Conservation (phyloP, 1,140 invertebrate genomes). For the Drosophila kohkoa region DNA sequence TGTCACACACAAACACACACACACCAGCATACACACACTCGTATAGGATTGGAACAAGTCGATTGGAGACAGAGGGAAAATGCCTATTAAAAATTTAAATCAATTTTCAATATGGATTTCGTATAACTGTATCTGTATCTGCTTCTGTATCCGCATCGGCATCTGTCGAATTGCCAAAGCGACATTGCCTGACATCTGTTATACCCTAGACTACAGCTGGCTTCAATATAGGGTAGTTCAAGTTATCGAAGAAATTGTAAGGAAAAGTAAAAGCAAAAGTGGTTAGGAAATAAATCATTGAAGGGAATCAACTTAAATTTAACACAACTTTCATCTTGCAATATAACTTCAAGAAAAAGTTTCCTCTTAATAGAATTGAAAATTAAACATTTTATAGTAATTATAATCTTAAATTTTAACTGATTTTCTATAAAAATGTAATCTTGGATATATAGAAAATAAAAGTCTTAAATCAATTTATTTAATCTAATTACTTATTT, state of each 20-base stretch:
- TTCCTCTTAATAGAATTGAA: no score
- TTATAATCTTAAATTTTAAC: no score
- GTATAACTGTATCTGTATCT: constrained; percentile 53
- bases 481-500: no score
- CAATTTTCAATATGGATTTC: constrained; percentile 81
- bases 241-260: background rate
- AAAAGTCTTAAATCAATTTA: no score
- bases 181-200: constrained; percentile 61
- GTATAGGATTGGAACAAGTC: background rate
- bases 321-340: no score
- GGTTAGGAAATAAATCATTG: no score
- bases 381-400: no score
- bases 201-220: background rate
- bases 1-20: constrained; percentile 5
- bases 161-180: constrained; percentile 40
- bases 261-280: background rate
- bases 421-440: no score
- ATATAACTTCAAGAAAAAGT: no score
- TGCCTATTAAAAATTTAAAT: constrained; percentile 83
- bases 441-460: no score
- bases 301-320: no score
- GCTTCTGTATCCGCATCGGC: constrained; percentile 36
- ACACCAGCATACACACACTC: background rate
- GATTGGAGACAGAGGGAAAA: constrained; percentile 19
- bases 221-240: background rate